Conservation (phyloP, 2,888 invertebrate species). For the Pristionchus exspectatus region DNA sequence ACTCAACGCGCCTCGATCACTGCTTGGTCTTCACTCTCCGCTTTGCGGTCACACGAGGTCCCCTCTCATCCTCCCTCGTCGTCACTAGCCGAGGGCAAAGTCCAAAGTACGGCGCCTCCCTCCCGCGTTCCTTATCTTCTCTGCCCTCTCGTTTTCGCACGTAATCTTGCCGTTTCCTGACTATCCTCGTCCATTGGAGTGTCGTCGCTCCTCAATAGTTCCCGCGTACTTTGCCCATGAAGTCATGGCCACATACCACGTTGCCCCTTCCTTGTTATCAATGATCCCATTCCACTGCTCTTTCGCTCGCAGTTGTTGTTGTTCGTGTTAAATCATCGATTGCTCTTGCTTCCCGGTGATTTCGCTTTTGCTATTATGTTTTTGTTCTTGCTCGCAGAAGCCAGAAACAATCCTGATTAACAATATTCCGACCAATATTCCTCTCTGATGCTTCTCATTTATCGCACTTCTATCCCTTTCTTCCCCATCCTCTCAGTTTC, state of each 20-base stretch:
- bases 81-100: slow-evolving; percentile 41
- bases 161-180: background rate
- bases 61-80: background rate
- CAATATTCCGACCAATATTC: no score
- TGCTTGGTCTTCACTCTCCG: background rate
- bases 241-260: slow-evolving; percentile 7
- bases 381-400: no score
- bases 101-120: slow-evolving; percentile 46
- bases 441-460: background rate
- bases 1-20: background rate
- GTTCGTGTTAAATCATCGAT: background rate
- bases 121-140: slow-evolving; percentile 15
- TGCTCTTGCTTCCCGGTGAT: background rate
- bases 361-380: no score
- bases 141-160: background rate
- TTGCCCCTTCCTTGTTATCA: slow-evolving; percentile 39
- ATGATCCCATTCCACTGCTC: background rate
- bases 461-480: background rate
- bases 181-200: background rate
- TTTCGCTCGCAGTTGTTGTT: background rate
- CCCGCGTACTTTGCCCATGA: background rate
- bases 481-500: background rate
- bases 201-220: background rate
- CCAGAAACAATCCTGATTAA: no score
- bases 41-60: slow-evolving; percentile 33